These are phyloP conservation scores for Synergus umbraculus DNA, from an alignment of 2,888 invertebrate genomes.

Conservation along the genomic window DNA sequence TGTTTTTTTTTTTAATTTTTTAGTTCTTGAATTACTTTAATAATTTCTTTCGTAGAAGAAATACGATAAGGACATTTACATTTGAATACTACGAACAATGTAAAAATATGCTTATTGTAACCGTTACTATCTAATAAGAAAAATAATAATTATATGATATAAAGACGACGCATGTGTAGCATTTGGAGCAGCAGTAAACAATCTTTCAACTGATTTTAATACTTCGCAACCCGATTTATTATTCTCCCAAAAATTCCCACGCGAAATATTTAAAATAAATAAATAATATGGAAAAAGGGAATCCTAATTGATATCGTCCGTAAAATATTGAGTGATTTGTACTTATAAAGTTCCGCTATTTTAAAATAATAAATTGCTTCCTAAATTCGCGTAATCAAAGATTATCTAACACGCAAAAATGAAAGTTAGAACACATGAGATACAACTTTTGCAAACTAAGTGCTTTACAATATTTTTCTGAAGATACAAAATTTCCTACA, in stretches of 20 bases:
- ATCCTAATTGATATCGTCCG: constrained; percentile 1
- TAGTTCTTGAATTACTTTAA: constrained; percentile 18
- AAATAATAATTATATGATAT: constrained; percentile 75
- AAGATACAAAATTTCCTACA: constrained; percentile 33
- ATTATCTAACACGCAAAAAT: constrained; percentile 10
- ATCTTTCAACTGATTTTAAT: constrained; percentile 36
- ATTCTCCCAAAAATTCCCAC: neutral
- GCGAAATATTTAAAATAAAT: constrained; percentile 27
- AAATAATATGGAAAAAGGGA: constrained; percentile 31
- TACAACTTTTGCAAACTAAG: constrained; percentile 27
- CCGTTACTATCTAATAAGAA: constrained; percentile 73
- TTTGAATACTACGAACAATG: constrained; percentile 70
- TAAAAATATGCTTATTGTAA: constrained; percentile 77
- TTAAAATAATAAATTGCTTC: neutral
- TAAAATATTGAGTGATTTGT: constrained; percentile 37
- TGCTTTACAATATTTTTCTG: constrained; percentile 12
- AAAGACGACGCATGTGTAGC: constrained; percentile 71
- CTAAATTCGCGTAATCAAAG: neutral
- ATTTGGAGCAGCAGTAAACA: constrained; percentile 60
- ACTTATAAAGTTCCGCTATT: constrained; percentile 27
- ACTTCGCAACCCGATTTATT: neutral
- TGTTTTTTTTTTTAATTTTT: constrained; percentile 6
- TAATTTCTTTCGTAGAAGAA: neutral
- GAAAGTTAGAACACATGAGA: neutral
- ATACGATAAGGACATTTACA: constrained; percentile 39